A percentile compares a stretch with the other conserved stretches of the same genome.
These are phyloP conservation scores for Apostichopus japonicus DNA, from an alignment of 35 echinoderm and acorn worm genomes.

Conservation along the genomic window DNA sequence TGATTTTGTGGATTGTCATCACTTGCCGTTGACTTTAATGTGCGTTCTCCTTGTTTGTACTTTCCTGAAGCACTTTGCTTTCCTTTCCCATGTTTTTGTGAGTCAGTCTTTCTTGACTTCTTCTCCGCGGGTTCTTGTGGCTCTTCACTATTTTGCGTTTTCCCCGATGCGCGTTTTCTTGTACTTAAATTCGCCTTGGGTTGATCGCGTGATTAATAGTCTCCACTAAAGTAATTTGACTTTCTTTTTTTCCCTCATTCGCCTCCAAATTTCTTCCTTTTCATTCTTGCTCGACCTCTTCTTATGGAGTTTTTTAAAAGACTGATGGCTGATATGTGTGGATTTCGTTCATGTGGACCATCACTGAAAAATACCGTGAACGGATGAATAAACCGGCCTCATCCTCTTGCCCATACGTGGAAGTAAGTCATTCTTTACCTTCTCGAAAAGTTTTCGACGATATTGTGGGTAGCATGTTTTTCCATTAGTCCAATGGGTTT, in stretches of 20 bases:
- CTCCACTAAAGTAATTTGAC: too few relatives aligned
- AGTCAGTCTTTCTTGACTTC: too few relatives aligned
- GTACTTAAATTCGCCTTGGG: too few relatives aligned
- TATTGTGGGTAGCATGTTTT: not conserved
- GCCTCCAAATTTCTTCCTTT: too few relatives aligned
- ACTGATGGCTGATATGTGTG: not conserved
- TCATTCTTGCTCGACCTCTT: not conserved
- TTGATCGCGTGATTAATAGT: too few relatives aligned
- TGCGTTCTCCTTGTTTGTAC: not conserved
- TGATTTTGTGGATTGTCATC: not conserved
- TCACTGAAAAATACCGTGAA: not conserved
- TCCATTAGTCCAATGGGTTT: not conserved
- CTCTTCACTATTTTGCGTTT: too few relatives aligned
- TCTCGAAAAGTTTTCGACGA: constrained; percentile 11
- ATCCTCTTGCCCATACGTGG: not conserved
- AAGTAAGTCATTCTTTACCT: constrained; percentile 13
- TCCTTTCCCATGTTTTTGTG: too few relatives aligned
- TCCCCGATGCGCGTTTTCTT: too few relatives aligned
- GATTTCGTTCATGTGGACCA: not conserved
- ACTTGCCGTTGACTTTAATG: not conserved
- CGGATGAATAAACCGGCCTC: not conserved
- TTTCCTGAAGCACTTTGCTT: not conserved
- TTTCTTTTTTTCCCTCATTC: too few relatives aligned
- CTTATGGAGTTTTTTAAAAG: too few relatives aligned
- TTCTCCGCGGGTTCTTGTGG: too few relatives aligned